Conservation (phyloP, 92 coral and sea anemone genomes). For the Meandrina meandrites region DNA sequence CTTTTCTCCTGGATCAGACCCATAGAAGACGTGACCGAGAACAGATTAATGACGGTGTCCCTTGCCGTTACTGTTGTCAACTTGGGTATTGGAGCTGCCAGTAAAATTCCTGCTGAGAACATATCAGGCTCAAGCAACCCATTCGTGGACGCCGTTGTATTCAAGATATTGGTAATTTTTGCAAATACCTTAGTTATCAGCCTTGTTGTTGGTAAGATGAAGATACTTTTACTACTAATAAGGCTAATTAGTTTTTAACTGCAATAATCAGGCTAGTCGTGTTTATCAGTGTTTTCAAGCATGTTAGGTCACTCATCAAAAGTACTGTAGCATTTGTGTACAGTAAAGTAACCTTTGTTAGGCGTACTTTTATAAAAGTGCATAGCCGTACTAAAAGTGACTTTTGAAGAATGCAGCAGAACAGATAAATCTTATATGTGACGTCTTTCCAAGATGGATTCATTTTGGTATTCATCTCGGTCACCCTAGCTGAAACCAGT, state of each 20-base stretch:
- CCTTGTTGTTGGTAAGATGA: background rate
- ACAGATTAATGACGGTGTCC: background rate
- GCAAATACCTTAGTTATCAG: background rate
- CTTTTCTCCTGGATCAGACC: background rate
- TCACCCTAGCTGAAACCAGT: too few species aligned
- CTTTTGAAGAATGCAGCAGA: too few species aligned
- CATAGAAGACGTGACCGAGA: background rate
- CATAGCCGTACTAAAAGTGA: too few species aligned
- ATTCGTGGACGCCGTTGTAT: background rate
- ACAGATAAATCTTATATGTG: too few species aligned
- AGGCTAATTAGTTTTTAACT: background rate
- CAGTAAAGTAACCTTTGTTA: too few species aligned
- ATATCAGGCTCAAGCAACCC: background rate
- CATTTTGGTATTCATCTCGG: too few species aligned
- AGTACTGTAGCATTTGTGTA: too few species aligned
- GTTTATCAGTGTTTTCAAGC: too few species aligned
- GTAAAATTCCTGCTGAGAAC: background rate
- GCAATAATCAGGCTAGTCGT: too few species aligned
- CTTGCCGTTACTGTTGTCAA: background rate
- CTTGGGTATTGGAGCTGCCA: slow-evolving; percentile 3
- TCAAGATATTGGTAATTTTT: background rate
- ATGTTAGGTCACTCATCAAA: too few species aligned
- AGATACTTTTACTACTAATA: background rate
- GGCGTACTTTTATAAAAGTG: too few species aligned
- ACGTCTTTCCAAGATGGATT: too few species aligned